Base-by-base conservation (phyloP, 2,113 vertebrate genomes). In the Poeciliopsis retropinna region DNA sequence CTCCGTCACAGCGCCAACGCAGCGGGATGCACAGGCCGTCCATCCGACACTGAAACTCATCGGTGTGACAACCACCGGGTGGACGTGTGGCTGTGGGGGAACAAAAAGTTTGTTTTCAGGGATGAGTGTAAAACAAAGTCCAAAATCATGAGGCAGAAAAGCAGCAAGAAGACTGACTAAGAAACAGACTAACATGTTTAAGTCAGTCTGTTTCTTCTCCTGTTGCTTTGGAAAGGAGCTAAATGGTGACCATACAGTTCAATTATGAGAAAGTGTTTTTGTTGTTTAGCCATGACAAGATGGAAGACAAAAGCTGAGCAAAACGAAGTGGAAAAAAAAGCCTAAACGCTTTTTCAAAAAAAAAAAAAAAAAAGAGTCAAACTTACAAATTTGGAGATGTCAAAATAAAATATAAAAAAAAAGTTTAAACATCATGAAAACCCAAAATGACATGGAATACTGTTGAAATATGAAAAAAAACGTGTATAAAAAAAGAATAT, bases 31-130 rank as follows among this genome's bases (percentile, higher is more conserved):
- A 99, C 32, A 98, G 93, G 3, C 97, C 95, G 0, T 99, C 98
- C 92, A 98, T 95, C 0, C 95, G 94, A 86, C 98, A 99, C 94
- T 99, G 97, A 85, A 98, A 99, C 89, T 99, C 97, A 0, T 99
- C 97, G 0, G 92, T 94, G 78, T 99, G 98, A 91, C 98, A 99
- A 34, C 97, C 97, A 0, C 98, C 98, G 0, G 98, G 97, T 0
- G 97, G 97, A 30, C 97, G 96, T 0, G 97, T 98, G 76, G 97
- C 97, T 98, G 91, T 0, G 9, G 82, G 39, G 31, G 31, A 25
- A 60, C 9, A 57, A 29, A 47, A 7, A 10, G 15, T 27, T 22
- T 9, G 9, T 69, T 32, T 70, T 72, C 37, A 3, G 14, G 37
- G 28, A 7, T 51, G 41, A 72, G 70, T 64, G 28, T 6, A 68